Evolutionary conservation across 2,113 vertebrate genomes (phyloP), one percentile per base, ranked within the genome.

Genomic region (Seriola aureovittata): DNA sequence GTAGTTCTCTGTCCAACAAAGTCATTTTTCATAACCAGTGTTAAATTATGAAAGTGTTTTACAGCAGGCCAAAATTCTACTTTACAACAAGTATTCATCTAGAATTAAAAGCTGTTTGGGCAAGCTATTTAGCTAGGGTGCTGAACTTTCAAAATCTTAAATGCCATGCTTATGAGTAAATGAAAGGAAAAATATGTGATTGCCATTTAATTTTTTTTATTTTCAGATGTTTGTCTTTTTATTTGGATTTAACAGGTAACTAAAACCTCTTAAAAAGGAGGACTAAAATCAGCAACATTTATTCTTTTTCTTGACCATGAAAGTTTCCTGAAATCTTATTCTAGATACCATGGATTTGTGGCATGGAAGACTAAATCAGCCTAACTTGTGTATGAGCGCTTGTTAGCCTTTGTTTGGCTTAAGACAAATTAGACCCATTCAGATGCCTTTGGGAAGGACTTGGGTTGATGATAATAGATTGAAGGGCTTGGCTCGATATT

Each of bases 281-380:
- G 4, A 14, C 65, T 55, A 4, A 54, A 57, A 62, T 38, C 13
- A 77, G 32, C 2, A 0, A 32, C 9, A 80, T 29, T 36, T 55
- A 3, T 50, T 72, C 0, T 65, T 80, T 1, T 29, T 42, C 21
- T 10, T 19, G 17, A 65, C 16, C 0, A 44, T 2, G n/a, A 44
- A 62, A 1, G 25, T 71, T 50, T 72, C 34, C 40, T 72, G 21
- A 54, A 38, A 12, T 25, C 19, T 52, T 50, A 25, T 50, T 42
- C n/a, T 69, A 48, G 52, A 76, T 70, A 19, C 21, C 48, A 38
- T 34, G 0, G 1, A 69, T 73, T 71, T 86, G 8, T 84, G 84
- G 60, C 81, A 86, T 73, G 71, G 59, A 84, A 90, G 46, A 84
- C 9, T 42, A 8, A 42, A 42, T 42, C 8, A 42, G 40, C 8